Percentiles rank a stretch among this genome's conserved stretches.
Evolutionary conservation across 2,888 invertebrate species (phyloP).

Genomic region (Priocnemis perturbator): DNA sequence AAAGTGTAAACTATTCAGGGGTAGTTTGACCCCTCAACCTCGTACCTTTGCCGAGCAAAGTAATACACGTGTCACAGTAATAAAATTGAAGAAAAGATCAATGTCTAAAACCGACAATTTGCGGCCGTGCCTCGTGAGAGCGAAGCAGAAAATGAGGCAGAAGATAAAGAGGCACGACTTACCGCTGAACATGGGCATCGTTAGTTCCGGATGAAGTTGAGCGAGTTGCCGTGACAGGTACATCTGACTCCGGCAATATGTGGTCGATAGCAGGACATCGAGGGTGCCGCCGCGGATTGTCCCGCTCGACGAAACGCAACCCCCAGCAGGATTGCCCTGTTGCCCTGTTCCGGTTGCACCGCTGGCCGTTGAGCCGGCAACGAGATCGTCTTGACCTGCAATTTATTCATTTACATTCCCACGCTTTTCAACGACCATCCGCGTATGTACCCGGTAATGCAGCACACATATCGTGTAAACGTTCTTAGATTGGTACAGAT

Average conservation of each 20-base stretch:
- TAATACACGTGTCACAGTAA: no score
- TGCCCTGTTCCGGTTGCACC: slow-evolving; percentile 48
- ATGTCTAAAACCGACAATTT: no score
- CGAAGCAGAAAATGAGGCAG: no score
- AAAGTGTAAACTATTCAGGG: no score
- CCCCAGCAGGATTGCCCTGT: slow-evolving; percentile 43
- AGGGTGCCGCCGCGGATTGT: slow-evolving; percentile 81
- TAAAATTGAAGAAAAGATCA: no score
- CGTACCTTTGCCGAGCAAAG: no score
- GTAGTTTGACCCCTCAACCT: no score
- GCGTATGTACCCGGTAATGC: no score
- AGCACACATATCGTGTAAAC: no score
- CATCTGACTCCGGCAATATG: slow-evolving; percentile 94
- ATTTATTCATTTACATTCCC: neutral
- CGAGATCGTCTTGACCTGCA: slow-evolving; percentile 64
- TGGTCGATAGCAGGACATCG: slow-evolving; percentile 89
- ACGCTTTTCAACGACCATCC: no score
- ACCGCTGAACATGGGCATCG: slow-evolving; percentile 99
- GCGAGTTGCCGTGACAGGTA: slow-evolving; percentile 95
- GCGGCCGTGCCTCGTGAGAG: no score
- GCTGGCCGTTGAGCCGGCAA: slow-evolving; percentile 55
- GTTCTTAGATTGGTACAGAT: no score
- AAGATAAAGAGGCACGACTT: slow-evolving; percentile 59
- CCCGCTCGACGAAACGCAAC: slow-evolving; percentile 50
- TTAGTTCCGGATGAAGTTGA: slow-evolving; percentile 95